phyloP scores from a whole-genome alignment of 2,113 vertebrate species.

The Ornithorhynchus anatinus region DNA sequence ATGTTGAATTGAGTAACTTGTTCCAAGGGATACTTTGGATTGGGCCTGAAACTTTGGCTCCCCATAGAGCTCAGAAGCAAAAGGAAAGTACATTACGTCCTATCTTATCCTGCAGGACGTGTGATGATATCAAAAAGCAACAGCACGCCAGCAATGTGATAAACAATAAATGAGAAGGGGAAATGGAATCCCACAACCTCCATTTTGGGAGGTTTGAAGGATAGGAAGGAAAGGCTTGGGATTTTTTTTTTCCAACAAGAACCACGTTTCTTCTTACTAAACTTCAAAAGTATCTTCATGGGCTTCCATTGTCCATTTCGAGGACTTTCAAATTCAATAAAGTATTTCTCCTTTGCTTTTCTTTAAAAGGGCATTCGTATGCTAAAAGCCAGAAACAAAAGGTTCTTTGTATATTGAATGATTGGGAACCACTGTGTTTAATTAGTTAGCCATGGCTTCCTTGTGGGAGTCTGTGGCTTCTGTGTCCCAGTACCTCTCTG shows the following conservation, averaged over 20 bases:
- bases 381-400: not conserved
- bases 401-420: too few species aligned
- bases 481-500: too few species aligned
- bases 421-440: too few species aligned
- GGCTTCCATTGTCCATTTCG: conserved; percentile 5
- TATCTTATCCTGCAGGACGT: conserved; percentile 62
- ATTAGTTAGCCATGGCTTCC: too few species aligned
- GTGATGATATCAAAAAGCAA: conserved; percentile 25
- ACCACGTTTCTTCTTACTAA: too few species aligned
- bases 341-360: not conserved
- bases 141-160: not conserved
- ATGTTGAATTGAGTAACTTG: conserved; percentile 47
- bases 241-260: conserved; percentile 4
- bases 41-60: conserved; percentile 55
- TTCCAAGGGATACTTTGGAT: conserved; percentile 56
- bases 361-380: conserved; percentile 17
- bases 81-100: conserved; percentile 53
- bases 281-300: conserved; percentile 6
- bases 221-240: not conserved
- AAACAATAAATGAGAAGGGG: conserved; percentile 36
- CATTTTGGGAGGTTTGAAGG: conserved; percentile 19
- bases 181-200: conserved; percentile 16
- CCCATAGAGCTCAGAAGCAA: conserved; percentile 46
- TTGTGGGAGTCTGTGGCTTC: too few species aligned
- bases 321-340: not conserved